A percentile compares a stretch with the other conserved stretches of the same genome.
phyloP scores from a whole-genome alignment of 1,140 invertebrate genomes.

The Drosophila gunungcola region DNA sequence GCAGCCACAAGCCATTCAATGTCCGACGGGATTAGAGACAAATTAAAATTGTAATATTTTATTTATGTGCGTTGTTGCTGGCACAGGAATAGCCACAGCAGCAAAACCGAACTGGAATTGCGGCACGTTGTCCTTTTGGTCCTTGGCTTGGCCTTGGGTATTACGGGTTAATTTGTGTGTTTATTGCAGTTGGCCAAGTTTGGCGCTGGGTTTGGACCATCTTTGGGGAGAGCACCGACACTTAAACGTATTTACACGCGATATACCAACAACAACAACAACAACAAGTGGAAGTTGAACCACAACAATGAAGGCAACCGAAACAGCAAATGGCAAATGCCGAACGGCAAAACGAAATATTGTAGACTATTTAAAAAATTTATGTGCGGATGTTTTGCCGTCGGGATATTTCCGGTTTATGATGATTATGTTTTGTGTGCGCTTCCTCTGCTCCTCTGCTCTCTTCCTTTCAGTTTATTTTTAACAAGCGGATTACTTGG shows the following conservation, averaged over 20 bases:
- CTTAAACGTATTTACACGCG: slow-evolving; percentile 79
- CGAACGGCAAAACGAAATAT: slow-evolving; percentile 77
- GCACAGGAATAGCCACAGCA: slow-evolving; percentile 34
- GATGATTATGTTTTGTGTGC: slow-evolving; percentile 81
- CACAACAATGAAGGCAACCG: slow-evolving; percentile 22
- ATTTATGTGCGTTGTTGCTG: slow-evolving; percentile 69
- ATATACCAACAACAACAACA: slow-evolving; percentile 27
- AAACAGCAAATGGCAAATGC: slow-evolving; percentile 66
- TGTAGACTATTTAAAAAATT: slow-evolving; percentile 84
- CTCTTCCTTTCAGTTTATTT: slow-evolving; percentile 71
- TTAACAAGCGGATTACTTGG: slow-evolving; percentile 80
- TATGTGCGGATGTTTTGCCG: slow-evolving; percentile 84
- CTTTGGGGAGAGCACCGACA: slow-evolving; percentile 58
- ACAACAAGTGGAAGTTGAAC: slow-evolving; percentile 38
- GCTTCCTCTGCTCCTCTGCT: slow-evolving; percentile 37
- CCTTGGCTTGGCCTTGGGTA: slow-evolving; percentile 61
- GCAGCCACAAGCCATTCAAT: slow-evolving; percentile 50
- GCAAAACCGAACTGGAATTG: slow-evolving; percentile 50
- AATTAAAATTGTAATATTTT: slow-evolving; percentile 84
- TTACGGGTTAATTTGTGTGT: slow-evolving; percentile 83
- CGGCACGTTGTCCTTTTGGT: slow-evolving; percentile 70
- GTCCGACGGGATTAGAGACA: slow-evolving; percentile 78
- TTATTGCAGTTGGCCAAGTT: slow-evolving; percentile 83
- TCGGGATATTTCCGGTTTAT: slow-evolving; percentile 84
- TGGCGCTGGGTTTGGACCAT: slow-evolving; percentile 39